Conservation (phyloP, 2,113 vertebrate genomes). For the Callospermophilus lateralis region DNA sequence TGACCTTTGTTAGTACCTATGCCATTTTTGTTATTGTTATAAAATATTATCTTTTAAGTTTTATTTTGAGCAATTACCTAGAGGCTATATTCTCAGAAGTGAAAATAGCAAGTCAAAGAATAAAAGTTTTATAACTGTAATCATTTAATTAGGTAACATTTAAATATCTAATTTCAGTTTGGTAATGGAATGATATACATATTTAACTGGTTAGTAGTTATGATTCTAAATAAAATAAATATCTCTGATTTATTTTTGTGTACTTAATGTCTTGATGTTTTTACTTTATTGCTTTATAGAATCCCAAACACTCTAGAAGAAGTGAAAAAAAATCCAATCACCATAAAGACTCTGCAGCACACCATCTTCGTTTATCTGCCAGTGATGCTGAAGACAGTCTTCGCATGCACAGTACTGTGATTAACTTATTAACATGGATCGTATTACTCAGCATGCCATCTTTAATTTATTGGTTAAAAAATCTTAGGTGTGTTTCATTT, state of each 20-base stretch:
- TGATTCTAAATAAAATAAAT: background rate
- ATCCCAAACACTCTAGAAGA: slow-evolving; percentile 77
- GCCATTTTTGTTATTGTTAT: slow-evolving; percentile 28
- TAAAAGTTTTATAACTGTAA: background rate
- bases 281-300: slow-evolving; percentile 77
- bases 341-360: slow-evolving; percentile 16
- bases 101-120: slow-evolving; percentile 1
- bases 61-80: slow-evolving; percentile 56
- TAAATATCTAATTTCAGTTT: slow-evolving; percentile 20
- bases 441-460: slow-evolving; percentile 93
- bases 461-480: slow-evolving; percentile 95
- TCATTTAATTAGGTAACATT: slow-evolving; percentile 30
- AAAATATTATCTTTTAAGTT: slow-evolving; percentile 43
- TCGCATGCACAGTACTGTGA: slow-evolving; percentile 92
- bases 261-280: slow-evolving; percentile 23
- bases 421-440: slow-evolving; percentile 91
- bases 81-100: background rate
- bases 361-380: slow-evolving; percentile 81
- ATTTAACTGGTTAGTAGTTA: background rate
- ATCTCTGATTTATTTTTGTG: background rate
- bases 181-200: background rate
- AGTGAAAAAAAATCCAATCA: slow-evolving; percentile 75
- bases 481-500: slow-evolving; percentile 91
- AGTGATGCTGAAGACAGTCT: slow-evolving; percentile 90
- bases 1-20: background rate